These are phyloP conservation scores for Esox niger DNA, from an alignment of 2,113 vertebrate genomes.

Conservation along the genomic window DNA sequence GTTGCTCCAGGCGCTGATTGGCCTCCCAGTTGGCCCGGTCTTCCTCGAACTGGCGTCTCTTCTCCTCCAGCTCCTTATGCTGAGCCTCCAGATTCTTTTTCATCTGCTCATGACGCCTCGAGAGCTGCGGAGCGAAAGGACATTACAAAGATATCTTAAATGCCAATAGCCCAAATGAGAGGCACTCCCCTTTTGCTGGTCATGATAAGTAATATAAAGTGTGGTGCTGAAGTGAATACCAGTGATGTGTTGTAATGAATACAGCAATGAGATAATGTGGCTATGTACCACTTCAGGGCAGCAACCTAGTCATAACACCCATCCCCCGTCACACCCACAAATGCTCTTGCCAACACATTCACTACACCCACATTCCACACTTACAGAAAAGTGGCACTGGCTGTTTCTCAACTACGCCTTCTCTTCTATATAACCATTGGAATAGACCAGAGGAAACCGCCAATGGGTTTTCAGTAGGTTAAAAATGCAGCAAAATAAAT, in stretches of 20 bases:
- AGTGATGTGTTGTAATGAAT: too few species aligned
- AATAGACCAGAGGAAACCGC: too few species aligned
- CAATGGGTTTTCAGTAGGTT: too few species aligned
- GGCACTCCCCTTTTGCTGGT: too few species aligned
- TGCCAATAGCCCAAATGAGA: too few species aligned
- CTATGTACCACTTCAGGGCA: too few species aligned
- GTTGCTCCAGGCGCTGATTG: conserved; percentile 93
- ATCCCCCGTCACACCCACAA: not conserved
- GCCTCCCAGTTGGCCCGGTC: conserved; percentile 93
- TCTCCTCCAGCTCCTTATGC: conserved; percentile 96
- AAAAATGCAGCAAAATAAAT: too few species aligned
- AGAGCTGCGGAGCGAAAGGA: conserved; percentile 72
- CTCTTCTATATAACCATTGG: too few species aligned
- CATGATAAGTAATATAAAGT: too few species aligned
- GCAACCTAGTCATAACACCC: not conserved
- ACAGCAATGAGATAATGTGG: too few species aligned
- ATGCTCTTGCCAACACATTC: not conserved
- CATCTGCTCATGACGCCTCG: conserved; percentile 97
- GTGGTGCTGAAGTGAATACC: too few species aligned
- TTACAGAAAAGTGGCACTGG: conserved; percentile 5
- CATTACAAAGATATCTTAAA: not conserved
- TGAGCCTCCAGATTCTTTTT: conserved; percentile 99
- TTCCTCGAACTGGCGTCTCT: conserved; percentile 91
- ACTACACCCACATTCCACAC: not conserved
- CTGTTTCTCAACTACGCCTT: too few species aligned